Conservation (phyloP, 2,888 invertebrate species). For the Troides oblongomaculatus region DNA sequence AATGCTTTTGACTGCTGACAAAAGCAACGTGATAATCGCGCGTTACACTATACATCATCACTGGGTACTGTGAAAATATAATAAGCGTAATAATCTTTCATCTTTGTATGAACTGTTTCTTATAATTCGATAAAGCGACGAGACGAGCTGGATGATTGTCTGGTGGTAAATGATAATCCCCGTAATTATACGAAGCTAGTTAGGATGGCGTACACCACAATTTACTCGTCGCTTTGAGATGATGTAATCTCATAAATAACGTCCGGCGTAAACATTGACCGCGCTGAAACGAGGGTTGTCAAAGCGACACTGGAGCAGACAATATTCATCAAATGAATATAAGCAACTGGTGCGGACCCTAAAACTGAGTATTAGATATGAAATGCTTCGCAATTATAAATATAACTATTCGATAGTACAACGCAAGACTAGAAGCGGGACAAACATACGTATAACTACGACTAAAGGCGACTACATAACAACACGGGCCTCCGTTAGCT, state of each 20-base stretch:
- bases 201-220: too few relatives aligned
- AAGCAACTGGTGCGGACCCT: slow-evolving; percentile 34
- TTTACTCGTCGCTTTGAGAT: too few relatives aligned
- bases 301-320: neutral
- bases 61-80: too few relatives aligned
- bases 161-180: too few relatives aligned
- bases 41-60: too few relatives aligned
- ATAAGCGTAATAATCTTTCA: too few relatives aligned
- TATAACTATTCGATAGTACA: slow-evolving; percentile 40
- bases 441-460: slow-evolving; percentile 29
- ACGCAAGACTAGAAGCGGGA: slow-evolving; percentile 60
- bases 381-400: slow-evolving; percentile 37
- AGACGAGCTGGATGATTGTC: too few relatives aligned
- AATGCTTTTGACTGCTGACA: slow-evolving; percentile 23
- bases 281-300: slow-evolving; percentile 9
- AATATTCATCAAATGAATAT: slow-evolving; percentile 26
- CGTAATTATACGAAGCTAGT: too few relatives aligned
- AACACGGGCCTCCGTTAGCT: slow-evolving; percentile 27
- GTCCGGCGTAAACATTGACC: too few relatives aligned
- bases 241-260: too few relatives aligned
- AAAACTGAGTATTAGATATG: slow-evolving; percentile 52
- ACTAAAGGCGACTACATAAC: slow-evolving; percentile 30
- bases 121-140: too few relatives aligned
- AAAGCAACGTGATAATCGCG: neutral
- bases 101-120: too few relatives aligned